Evolutionary conservation across 1,140 invertebrate genomes (phyloP).

Genomic region (Dryas iulia): DNA sequence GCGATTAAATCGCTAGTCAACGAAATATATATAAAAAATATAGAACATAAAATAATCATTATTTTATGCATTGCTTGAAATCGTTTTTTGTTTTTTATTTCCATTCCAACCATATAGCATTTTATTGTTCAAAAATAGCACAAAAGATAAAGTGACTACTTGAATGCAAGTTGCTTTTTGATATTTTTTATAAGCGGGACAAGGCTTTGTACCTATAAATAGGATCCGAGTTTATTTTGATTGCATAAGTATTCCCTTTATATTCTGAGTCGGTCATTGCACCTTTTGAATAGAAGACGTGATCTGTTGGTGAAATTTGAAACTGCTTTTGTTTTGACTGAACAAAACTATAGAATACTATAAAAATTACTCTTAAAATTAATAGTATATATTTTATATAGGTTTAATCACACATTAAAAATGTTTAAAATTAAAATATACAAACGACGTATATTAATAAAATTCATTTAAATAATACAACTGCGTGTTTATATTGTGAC

Average conservation of each 20-base stretch:
- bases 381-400: too few relatives aligned
- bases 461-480: too few relatives aligned
- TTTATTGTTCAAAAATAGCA: not conserved
- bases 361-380: not conserved
- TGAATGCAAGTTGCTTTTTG: constrained; percentile 13
- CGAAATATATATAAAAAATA: not conserved
- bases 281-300: constrained; percentile 41
- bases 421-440: too few relatives aligned
- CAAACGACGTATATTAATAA: too few relatives aligned
- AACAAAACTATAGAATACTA: not conserved
- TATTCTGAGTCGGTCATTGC: constrained; percentile 44
- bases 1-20: too few relatives aligned
- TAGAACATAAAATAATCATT: not conserved
- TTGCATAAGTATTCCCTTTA: constrained; percentile 43
- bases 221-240: constrained; percentile 40
- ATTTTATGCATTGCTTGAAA: not conserved
- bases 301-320: constrained; percentile 46
- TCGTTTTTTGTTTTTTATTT: not conserved
- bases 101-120: not conserved
- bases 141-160: not conserved
- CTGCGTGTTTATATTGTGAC: too few relatives aligned
- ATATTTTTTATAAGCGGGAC: constrained; percentile 23
- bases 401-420: too few relatives aligned
- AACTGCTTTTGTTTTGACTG: constrained; percentile 4
- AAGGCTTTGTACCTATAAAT: constrained; percentile 22